These are phyloP conservation scores for Rallus crepitans DNA, from an alignment of 2,797 vertebrate species.

Conservation along the genomic window DNA sequence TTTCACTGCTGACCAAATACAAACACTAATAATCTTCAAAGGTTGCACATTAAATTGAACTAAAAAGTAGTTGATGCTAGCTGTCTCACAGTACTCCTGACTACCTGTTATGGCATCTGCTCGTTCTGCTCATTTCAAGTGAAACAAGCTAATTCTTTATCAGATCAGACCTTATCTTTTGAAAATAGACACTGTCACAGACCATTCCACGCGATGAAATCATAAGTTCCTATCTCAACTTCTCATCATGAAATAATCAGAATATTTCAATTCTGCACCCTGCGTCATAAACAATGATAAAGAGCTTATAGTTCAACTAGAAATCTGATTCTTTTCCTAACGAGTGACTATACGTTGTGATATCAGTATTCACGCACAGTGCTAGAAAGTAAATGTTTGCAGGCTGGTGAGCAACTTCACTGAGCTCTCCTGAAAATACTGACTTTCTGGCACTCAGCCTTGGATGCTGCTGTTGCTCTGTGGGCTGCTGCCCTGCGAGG, in stretches of 20 bases:
- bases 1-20: neutral
- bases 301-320: slow-evolving; percentile 42
- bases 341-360: neutral
- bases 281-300: slow-evolving; percentile 15
- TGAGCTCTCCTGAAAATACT: neutral
- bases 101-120: neutral
- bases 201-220: neutral
- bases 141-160: neutral
- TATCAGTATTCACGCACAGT: neutral
- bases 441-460: neutral
- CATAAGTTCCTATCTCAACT: neutral
- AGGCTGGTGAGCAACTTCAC: neutral
- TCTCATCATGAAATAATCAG: slow-evolving; percentile 32
- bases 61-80: neutral
- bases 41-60: neutral
- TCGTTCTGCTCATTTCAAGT: neutral
- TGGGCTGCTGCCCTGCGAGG: neutral
- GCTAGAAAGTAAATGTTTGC: slow-evolving; percentile 1
- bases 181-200: neutral
- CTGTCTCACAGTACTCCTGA: neutral
- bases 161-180: slow-evolving; percentile 13
- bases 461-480: neutral
- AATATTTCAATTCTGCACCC: slow-evolving; percentile 20
- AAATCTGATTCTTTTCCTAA: neutral
- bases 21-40: neutral